Conservation (phyloP, 2,888 invertebrate species). For the Mythimna ferrago region DNA sequence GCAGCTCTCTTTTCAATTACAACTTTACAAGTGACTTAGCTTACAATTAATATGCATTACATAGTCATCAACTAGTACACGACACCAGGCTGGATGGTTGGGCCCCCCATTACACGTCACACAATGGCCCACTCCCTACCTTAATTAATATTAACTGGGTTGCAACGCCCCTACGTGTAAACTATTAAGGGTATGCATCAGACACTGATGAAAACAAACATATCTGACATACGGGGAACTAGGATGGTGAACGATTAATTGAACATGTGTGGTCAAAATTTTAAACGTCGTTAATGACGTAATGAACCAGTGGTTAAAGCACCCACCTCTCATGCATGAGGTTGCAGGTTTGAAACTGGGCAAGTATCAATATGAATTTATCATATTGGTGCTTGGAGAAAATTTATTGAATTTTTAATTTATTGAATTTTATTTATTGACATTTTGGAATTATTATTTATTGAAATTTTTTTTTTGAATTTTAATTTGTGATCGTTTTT, state of each 20-base stretch:
- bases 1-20: not conserved
- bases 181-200: conserved; percentile 83
- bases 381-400: too few relatives aligned
- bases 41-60: conserved; percentile 66
- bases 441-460: too few relatives aligned
- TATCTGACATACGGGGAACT: conserved; percentile 68
- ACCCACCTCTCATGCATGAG: too few relatives aligned
- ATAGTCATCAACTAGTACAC: conserved; percentile 64
- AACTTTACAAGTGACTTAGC: conserved; percentile 28
- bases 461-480: too few relatives aligned
- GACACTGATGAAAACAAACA: conserved; percentile 86
- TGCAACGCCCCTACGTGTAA: conserved; percentile 81
- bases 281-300: too few relatives aligned
- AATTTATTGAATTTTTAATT: too few relatives aligned
- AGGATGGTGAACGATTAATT: conserved; percentile 38
- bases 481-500: too few relatives aligned
- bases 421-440: too few relatives aligned
- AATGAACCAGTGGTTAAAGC: too few relatives aligned
- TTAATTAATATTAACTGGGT: conserved; percentile 78
- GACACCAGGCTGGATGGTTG: conserved; percentile 82
- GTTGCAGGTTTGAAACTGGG: too few relatives aligned
- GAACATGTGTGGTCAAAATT: not conserved
- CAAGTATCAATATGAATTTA: too few relatives aligned
- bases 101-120: conserved; percentile 64
- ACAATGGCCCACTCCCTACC: conserved; percentile 68